Evolutionary conservation across 1,140 invertebrate species (phyloP).

Genomic region (Heliothis virescens): DNA sequence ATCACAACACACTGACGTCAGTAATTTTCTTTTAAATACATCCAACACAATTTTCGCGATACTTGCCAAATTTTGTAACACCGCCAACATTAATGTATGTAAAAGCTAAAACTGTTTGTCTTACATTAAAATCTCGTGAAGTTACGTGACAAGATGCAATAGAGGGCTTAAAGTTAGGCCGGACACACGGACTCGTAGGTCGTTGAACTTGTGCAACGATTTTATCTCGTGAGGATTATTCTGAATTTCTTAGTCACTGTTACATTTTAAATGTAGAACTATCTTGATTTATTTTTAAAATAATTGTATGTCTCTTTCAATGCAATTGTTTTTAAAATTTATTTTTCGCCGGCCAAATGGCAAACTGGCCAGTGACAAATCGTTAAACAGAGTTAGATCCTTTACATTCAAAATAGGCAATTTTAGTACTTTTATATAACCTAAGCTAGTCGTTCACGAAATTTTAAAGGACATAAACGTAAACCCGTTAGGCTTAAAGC

Average conservation of each 20-base stretch:
- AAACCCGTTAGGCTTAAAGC: constrained; percentile 22
- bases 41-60: constrained; percentile 4
- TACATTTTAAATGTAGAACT: neutral
- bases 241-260: neutral
- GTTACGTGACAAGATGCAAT: constrained; percentile 61
- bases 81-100: constrained; percentile 47
- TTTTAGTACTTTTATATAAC: constrained; percentile 29
- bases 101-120: constrained; percentile 53
- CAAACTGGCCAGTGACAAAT: neutral
- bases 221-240: constrained; percentile 3
- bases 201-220: neutral
- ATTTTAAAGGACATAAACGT: constrained; percentile 40
- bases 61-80: constrained; percentile 48
- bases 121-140: constrained; percentile 63
- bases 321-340: too few species aligned
- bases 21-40: neutral
- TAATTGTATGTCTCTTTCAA: too few species aligned
- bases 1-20: neutral
- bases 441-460: constrained; percentile 14
- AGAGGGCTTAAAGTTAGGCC: constrained; percentile 50
- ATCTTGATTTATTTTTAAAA: too few species aligned
- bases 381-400: too few species aligned
- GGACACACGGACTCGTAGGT: constrained; percentile 32
- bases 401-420: constrained; percentile 10
- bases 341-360: neutral